These are phyloP conservation scores for Leiothrix lutea DNA, from an alignment of 2,113 vertebrate species.

Conservation along the genomic window DNA sequence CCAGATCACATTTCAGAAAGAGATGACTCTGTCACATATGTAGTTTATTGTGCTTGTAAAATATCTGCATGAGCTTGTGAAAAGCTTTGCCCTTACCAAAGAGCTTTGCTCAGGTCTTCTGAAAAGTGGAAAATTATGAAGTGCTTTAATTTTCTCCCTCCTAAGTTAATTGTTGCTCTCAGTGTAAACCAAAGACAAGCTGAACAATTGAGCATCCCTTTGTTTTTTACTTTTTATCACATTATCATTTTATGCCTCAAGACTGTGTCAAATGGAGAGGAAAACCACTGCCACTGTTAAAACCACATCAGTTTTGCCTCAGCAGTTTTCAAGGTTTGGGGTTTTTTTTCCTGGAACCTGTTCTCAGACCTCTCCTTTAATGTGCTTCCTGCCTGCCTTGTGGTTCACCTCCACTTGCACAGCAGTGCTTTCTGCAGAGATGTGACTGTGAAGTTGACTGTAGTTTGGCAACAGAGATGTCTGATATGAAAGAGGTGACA, in stretches of 20 bases:
- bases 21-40: not conserved
- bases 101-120: not conserved
- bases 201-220: not conserved
- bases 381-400: not conserved
- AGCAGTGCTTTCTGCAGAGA: not conserved
- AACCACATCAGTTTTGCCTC: not conserved
- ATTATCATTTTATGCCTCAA: not conserved
- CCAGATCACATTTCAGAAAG: not conserved
- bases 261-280: not conserved
- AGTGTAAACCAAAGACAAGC: not conserved
- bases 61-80: not conserved
- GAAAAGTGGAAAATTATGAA: not conserved
- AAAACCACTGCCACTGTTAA: not conserved
- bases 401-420: not conserved
- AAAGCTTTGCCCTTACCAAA: not conserved
- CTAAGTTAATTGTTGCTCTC: not conserved
- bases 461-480: slow-evolving; percentile 13
- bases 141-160: not conserved
- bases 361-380: not conserved
- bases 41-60: not conserved
- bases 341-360: not conserved
- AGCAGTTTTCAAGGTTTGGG: not conserved
- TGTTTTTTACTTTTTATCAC: not conserved
- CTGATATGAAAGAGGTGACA: not conserved
- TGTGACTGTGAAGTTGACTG: not conserved